Conservation (phyloP, 1,140 invertebrate species). For the Eriocheir sinensis region DNA sequence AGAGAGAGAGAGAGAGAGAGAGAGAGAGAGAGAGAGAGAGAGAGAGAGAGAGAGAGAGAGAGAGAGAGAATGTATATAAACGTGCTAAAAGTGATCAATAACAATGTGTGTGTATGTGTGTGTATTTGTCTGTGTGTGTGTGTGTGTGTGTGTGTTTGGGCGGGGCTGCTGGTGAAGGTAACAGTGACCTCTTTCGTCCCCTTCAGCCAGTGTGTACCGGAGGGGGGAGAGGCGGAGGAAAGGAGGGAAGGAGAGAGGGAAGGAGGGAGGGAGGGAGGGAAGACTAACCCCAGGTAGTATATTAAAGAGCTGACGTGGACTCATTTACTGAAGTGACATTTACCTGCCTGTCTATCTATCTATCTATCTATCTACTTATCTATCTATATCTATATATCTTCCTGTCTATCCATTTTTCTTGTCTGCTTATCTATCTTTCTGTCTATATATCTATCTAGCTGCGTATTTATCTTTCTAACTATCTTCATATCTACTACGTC, state of each 20-base stretch:
- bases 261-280: neutral
- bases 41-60: neutral
- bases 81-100: neutral
- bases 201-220: neutral
- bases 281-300: neutral
- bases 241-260: neutral
- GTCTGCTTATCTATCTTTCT: neutral
- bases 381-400: neutral
- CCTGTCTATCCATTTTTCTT: neutral
- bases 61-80: neutral
- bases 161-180: neutral
- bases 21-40: conserved; percentile 19
- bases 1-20: neutral
- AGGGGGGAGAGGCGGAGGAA: neutral
- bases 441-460: neutral
- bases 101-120: neutral
- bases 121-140: neutral
- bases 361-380: neutral
- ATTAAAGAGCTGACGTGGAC: neutral
- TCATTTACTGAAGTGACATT: neutral
- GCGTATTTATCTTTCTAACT: too few species aligned
- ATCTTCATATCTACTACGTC: too few species aligned
- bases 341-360: neutral
- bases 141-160: neutral
- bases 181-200: neutral